These are phyloP conservation scores for Yponomeuta sedellus DNA, from an alignment of 2,888 invertebrate species.

Conservation along the genomic window DNA sequence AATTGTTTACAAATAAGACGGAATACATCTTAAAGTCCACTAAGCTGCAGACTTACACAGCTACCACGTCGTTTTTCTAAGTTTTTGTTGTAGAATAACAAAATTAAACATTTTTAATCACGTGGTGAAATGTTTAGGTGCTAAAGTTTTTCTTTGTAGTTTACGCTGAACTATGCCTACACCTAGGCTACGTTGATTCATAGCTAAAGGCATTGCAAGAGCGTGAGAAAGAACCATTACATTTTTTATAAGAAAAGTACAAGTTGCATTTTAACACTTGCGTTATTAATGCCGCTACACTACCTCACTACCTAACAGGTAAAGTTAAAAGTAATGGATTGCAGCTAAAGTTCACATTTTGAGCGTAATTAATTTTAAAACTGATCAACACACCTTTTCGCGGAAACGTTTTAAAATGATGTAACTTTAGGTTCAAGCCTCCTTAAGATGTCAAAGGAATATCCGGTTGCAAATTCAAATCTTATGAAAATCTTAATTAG, in stretches of 20 bases:
- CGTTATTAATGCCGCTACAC: not conserved
- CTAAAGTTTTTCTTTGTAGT: not conserved
- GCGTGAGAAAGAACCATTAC: conserved; percentile 6
- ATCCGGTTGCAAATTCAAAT: too few species aligned
- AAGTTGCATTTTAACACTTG: not conserved
- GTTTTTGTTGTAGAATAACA: not conserved
- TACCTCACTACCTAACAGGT: not conserved
- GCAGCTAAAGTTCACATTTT: not conserved
- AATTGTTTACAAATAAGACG: too few species aligned
- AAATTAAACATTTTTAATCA: not conserved
- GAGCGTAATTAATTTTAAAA: not conserved
- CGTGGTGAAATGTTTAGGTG: not conserved
- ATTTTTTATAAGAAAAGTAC: not conserved
- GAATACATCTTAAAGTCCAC: too few species aligned
- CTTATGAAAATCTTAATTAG: too few species aligned
- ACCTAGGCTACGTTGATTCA: not conserved
- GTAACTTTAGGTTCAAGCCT: too few species aligned
- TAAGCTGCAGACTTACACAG: too few species aligned
- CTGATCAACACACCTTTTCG: too few species aligned
- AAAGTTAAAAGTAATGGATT: not conserved
- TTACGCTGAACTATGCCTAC: not conserved
- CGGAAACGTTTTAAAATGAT: too few species aligned
- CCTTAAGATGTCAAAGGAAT: too few species aligned
- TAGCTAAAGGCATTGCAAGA: not conserved
- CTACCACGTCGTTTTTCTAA: too few species aligned